phyloP scores from a whole-genome alignment of 2,113 vertebrate genomes.

The Anoplopoma fimbria region DNA sequence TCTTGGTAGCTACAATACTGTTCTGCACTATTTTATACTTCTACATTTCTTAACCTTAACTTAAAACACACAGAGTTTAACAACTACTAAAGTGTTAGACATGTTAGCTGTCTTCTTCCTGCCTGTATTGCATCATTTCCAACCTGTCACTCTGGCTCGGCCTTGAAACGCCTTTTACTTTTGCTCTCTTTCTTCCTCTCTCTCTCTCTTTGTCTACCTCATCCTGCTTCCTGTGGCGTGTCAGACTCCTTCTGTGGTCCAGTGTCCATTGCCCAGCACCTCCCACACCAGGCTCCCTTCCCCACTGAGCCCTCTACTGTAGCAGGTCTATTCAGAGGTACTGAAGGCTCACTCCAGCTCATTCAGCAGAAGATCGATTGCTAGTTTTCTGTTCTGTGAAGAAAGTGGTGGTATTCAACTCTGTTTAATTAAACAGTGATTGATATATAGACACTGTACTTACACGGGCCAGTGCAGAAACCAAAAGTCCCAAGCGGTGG shows the following conservation, averaged over 20 bases:
- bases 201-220: constrained; percentile 51
- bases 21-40: constrained; percentile 33
- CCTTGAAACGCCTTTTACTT: constrained; percentile 67
- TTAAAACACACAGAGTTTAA: constrained; percentile 13
- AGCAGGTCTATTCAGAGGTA: constrained; percentile 94
- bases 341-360: constrained; percentile 48
- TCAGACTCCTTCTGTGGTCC: constrained; percentile 94
- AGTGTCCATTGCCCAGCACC: constrained; percentile 86
- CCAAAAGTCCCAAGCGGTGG: neutral
- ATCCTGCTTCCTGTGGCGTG: constrained; percentile 77
- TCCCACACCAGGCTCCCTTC: constrained; percentile 90
- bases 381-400: constrained; percentile 19
- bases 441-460: neutral
- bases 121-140: constrained; percentile 58
- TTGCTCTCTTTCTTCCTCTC: constrained; percentile 48
- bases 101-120: constrained; percentile 46
- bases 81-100: constrained; percentile 6
- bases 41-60: constrained; percentile 1
- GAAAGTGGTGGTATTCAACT: constrained; percentile 4
- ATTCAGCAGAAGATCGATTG: constrained; percentile 25
- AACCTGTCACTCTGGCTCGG: constrained; percentile 54
- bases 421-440: neutral
- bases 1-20: constrained; percentile 21
- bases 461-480: neutral
- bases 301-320: constrained; percentile 89